Base-by-base conservation (phyloP, 2,113 vertebrate genomes). In the Dolichotis patagonum region DNA sequence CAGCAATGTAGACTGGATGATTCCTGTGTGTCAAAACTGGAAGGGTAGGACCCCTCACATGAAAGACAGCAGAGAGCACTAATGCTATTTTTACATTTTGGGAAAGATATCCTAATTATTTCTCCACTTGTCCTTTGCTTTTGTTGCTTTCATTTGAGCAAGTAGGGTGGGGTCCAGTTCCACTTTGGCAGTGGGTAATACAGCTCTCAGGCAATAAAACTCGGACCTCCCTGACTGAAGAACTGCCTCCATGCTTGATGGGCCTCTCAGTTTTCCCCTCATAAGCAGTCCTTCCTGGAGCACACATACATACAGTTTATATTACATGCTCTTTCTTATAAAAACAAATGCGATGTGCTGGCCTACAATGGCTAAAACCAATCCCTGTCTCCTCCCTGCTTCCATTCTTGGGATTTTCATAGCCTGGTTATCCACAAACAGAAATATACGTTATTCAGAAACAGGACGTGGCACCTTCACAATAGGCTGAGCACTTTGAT, bases 171-270 rank as follows among this genome's bases (percentile, higher is more conserved):
- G 88, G 94, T 63, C 88, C 26, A 0, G 73, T 80, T 96, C 85
- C 90, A 81, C 88, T 71, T 85, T 83, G 96, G 97, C 97, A 96
- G 83, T 41, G 85, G 78, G 92, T 86, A 87, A 81, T 26, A 43
- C 43, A 3, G 85, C 92, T 96, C 95, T 96, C 80, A 90, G 93
- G 83, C 97, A 88, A 87, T 98, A 97, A 98, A 97, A 95, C 56
- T 20, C 12, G 13, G 97, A 97, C 97, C 97, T 97, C 97, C 98
- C 94, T 96, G 96, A 54, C 83, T 13, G 82, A 96, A 49, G 46
- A 11, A 1, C n/a, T 20, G 75, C 28, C 65, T 63, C 82, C 28
- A 1, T 11, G 12, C 84, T n/a, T 46, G 83, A 93, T 5, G 38
- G 88, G 35, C 73, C 84, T 93, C 96, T 96, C 85, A 52, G 28